A percentile compares a stretch with the other conserved stretches of the same genome.
phyloP scores from a whole-genome alignment of 2,113 vertebrate genomes.

The Onychostoma macrolepis region DNA sequence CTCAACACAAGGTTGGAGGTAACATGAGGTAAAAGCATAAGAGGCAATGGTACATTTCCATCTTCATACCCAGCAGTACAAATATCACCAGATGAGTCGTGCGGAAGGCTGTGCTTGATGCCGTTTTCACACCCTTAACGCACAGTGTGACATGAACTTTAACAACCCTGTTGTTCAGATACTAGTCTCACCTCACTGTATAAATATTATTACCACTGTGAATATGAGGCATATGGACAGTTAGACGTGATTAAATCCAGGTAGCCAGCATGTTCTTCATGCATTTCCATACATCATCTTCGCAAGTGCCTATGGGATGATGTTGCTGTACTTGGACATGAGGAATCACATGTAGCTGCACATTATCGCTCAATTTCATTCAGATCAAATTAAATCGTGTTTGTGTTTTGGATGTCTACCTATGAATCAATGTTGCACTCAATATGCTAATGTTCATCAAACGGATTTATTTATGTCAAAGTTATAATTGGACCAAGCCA shows the following conservation, averaged over 20 bases:
- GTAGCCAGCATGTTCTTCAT: not conserved
- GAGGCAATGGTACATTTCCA: not conserved
- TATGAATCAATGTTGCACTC: not conserved
- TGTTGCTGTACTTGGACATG: not conserved
- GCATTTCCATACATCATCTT: not conserved
- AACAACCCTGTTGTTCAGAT: constrained; percentile 19
- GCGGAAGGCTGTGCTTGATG: not conserved
- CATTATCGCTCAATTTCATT: not conserved
- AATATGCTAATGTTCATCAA: constrained; percentile 4
- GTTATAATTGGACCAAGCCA: not conserved
- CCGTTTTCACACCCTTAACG: not conserved
- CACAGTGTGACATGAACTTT: constrained; percentile 10
- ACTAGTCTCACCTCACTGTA: constrained; percentile 6
- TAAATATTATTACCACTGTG: not conserved
- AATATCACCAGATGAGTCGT: not conserved
- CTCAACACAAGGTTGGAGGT: not conserved
- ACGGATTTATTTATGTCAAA: not conserved
- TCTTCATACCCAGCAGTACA: not conserved
- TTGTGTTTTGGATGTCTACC: not conserved
- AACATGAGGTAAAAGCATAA: constrained; percentile 4
- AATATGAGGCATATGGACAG: constrained; percentile 6
- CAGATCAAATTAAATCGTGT: not conserved
- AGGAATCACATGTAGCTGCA: not conserved
- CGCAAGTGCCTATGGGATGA: not conserved
- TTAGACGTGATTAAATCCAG: constrained; percentile 33